phyloP scores from a whole-genome alignment of 2,888 invertebrate species.

The Strigamia maritima region DNA sequence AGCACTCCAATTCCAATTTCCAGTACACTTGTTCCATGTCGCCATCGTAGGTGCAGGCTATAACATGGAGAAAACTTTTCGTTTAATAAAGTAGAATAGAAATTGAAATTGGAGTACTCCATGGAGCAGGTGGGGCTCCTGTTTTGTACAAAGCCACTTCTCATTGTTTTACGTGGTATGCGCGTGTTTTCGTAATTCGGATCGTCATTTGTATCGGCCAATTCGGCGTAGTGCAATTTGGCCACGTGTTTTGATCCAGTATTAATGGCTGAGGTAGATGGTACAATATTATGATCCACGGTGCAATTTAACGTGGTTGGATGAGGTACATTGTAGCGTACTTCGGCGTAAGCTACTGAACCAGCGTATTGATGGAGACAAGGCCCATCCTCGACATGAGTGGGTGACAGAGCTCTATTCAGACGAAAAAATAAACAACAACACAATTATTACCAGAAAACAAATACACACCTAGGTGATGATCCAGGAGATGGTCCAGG shows the following conservation, averaged over 20 bases:
- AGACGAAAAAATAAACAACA: no score
- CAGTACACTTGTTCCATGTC: not conserved
- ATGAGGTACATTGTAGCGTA: slow-evolving; percentile 39
- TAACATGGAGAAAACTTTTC: no score
- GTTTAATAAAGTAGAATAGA: no score
- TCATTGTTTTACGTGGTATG: slow-evolving; percentile 53
- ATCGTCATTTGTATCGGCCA: slow-evolving; percentile 51
- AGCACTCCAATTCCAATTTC: not conserved
- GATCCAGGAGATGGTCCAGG: slow-evolving; percentile 50
- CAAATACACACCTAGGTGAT: slow-evolving; percentile 48
- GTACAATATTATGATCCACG: slow-evolving; percentile 34
- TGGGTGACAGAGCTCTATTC: slow-evolving; percentile 29
- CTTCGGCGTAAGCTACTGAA: slow-evolving; percentile 44
- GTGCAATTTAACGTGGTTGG: slow-evolving; percentile 17
- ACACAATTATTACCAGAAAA: no score
- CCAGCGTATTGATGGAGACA: slow-evolving; percentile 8
- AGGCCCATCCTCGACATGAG: slow-evolving; percentile 27
- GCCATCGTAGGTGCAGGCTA: no score
- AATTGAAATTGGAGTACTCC: no score
- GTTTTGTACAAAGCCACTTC: no score
- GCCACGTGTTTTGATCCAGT: slow-evolving; percentile 42
- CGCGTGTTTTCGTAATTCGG: slow-evolving; percentile 59
- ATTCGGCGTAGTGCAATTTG: slow-evolving; percentile 47
- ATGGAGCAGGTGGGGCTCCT: no score
- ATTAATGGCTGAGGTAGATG: slow-evolving; percentile 12